Percentiles rank a stretch among this genome's conserved stretches.
Evolutionary conservation across 1,140 invertebrate genomes (phyloP).

Genomic region (Brevipalpus yothersi): DNA sequence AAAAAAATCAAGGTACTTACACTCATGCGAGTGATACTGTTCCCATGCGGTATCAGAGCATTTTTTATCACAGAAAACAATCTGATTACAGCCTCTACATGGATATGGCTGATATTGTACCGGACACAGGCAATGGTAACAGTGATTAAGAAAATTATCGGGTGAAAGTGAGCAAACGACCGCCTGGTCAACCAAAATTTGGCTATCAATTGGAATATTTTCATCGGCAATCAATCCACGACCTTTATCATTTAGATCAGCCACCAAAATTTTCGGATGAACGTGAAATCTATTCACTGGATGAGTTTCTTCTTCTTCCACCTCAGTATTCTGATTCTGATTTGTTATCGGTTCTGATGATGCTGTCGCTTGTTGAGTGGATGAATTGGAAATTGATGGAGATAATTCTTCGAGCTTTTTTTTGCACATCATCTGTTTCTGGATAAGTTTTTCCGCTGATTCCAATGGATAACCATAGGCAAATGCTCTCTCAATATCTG

Average conservation of each 20-base stretch:
- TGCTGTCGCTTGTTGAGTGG: background rate
- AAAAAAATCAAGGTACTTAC: background rate
- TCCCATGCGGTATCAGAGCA: background rate
- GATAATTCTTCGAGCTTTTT: slow-evolving; percentile 35
- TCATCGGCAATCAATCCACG: background rate
- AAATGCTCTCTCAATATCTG: slow-evolving; percentile 42
- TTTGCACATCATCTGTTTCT: slow-evolving; percentile 46
- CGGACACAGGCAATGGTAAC: slow-evolving; percentile 30
- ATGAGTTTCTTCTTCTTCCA: background rate
- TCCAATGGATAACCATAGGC: slow-evolving; percentile 41
- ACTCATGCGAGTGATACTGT: background rate
- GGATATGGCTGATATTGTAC: slow-evolving; percentile 38
- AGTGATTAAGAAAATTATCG: slow-evolving; percentile 34
- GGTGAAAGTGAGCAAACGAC: slow-evolving; percentile 33
- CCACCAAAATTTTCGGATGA: background rate
- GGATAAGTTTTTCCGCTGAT: slow-evolving; percentile 40
- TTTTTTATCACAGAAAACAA: slow-evolving; percentile 25
- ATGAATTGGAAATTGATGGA: slow-evolving; percentile 17
- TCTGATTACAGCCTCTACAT: background rate
- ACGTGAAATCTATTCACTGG: background rate
- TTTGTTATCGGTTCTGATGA: background rate
- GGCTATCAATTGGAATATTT: background rate
- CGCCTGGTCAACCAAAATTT: slow-evolving; percentile 19
- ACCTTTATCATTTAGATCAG: background rate
- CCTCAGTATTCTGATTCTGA: background rate